phyloP scores from a whole-genome alignment of 2,888 invertebrate genomes.

The Hemithea aestivaria region DNA sequence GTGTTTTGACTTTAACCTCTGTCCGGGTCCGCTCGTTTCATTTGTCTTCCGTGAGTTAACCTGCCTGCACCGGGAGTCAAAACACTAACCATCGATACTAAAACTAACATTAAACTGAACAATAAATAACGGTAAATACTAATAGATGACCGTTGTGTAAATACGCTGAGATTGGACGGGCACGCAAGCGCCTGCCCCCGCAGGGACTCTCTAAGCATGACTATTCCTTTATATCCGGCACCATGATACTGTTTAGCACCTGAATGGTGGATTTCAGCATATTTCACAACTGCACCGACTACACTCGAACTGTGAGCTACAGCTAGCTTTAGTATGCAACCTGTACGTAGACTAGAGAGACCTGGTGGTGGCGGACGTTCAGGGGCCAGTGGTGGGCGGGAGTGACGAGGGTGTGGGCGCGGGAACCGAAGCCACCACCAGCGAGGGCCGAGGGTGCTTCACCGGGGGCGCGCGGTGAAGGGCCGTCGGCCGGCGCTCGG shows the following conservation, averaged over 20 bases:
- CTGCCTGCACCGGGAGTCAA: conserved; percentile 32
- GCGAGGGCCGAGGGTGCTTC: conserved; percentile 14
- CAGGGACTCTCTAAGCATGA: conserved; percentile 47
- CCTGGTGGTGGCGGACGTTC: no score
- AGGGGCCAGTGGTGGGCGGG: no score
- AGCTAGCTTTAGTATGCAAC: conserved; percentile 57
- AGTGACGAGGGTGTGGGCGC: no score
- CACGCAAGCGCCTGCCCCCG: conserved; percentile 38
- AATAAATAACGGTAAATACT: conserved; percentile 21
- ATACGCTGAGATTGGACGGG: conserved; percentile 75
- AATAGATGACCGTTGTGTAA: conserved; percentile 51
- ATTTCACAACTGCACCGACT: conserved; percentile 66
- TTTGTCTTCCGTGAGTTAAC: no score
- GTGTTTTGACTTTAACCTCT: conserved; percentile 39
- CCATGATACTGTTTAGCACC: conserved; percentile 35
- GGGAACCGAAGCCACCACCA: conserved; percentile 14
- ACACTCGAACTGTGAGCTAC: conserved; percentile 40
- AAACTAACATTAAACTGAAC: conserved; percentile 26
- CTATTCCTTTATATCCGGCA: conserved; percentile 34
- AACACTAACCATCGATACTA: conserved; percentile 38
- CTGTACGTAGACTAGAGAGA: conserved; percentile 41
- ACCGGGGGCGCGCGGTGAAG: conserved; percentile 2
- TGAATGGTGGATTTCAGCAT: conserved; percentile 62
- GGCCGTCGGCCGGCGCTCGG: conserved; percentile 7
- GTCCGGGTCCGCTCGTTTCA: conserved; percentile 9